Evolutionary conservation across 1,140 invertebrate species (phyloP).

Genomic region (Colletes latitarsis): DNA sequence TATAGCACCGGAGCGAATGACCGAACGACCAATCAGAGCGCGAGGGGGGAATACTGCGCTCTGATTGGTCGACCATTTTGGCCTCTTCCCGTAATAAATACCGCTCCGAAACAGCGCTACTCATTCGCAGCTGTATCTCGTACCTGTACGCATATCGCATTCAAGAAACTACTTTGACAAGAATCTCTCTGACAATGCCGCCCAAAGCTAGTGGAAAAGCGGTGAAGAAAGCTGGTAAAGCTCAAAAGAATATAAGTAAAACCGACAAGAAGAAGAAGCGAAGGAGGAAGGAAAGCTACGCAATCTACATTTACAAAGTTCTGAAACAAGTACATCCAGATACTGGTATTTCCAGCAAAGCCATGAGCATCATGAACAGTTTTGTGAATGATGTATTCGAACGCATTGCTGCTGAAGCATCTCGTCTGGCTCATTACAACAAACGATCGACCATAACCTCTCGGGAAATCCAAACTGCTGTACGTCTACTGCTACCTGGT

Average conservation of each 20-base stretch:
- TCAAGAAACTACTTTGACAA: no score
- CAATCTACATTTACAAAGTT: conserved; percentile 88
- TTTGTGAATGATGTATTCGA: conserved; percentile 84
- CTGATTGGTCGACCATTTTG: conserved; percentile 12
- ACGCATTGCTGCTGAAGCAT: conserved; percentile 83
- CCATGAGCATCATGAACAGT: conserved; percentile 86
- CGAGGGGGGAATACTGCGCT: neutral
- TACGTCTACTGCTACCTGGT: conserved; percentile 77
- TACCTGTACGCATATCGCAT: neutral
- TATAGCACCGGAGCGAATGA: neutral
- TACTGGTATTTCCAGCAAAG: conserved; percentile 82
- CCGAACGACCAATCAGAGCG: no score
- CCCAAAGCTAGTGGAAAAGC: conserved; percentile 80
- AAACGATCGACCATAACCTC: conserved; percentile 81
- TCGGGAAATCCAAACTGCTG: conserved; percentile 79
- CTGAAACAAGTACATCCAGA: conserved; percentile 86
- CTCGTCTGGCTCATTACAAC: conserved; percentile 81
- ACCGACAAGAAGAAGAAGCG: conserved; percentile 81
- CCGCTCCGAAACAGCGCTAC: accelerated
- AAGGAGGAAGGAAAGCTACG: conserved; percentile 86
- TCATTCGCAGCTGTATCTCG: neutral
- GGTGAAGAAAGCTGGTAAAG: conserved; percentile 82
- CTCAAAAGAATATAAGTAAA: conserved; percentile 82
- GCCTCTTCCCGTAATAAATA: neutral
- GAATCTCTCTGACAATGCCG: conserved; percentile 66